Evolutionary conservation across 2,113 vertebrate species (phyloP).

Genomic region (Podarcis cretensis): DNA sequence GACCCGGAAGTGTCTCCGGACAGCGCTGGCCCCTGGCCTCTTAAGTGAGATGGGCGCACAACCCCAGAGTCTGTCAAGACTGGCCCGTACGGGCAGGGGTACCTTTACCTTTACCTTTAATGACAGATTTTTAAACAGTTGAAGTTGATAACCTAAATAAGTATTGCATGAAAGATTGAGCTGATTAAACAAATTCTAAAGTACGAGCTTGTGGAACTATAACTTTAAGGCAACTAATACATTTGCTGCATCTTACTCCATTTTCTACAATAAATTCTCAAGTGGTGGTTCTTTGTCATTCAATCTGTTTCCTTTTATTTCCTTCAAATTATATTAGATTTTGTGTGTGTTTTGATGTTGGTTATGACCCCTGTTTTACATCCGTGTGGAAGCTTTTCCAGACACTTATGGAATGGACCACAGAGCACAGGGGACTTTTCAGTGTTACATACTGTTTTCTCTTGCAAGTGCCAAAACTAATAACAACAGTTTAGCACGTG

Average conservation of each 20-base stretch:
- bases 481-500: conserved; percentile 37
- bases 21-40: no score
- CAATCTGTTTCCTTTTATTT: neutral
- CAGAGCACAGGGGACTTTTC: conserved; percentile 54
- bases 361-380: neutral
- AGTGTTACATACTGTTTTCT: conserved; percentile 54
- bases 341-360: neutral
- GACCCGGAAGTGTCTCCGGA: no score
- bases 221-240: no score
- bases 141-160: neutral
- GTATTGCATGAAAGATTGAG: neutral
- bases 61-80: no score
- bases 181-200: neutral
- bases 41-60: no score
- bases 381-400: neutral
- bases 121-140: neutral
- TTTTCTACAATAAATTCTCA: neutral
- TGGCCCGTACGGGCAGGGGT: no score
- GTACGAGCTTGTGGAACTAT: neutral
- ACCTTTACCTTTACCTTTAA: no score
- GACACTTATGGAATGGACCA: fast-evolving
- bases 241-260: neutral
- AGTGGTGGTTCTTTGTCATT: neutral
- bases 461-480: conserved; percentile 41
- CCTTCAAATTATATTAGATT: no score